Evolutionary conservation across 1,140 invertebrate species (phyloP).

Genomic region (Hyphantria cunea): DNA sequence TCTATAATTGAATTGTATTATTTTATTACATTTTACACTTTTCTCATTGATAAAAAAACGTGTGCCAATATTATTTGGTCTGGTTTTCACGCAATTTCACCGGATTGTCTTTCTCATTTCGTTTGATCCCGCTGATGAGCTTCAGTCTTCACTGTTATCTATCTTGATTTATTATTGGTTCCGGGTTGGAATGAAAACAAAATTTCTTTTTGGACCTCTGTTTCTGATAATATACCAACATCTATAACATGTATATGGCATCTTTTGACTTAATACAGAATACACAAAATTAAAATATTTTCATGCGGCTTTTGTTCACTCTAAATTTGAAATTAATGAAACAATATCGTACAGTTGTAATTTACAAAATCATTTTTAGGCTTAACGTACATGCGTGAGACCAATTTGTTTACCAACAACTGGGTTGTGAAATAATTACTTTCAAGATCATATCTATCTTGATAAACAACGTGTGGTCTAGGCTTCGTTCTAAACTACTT

Average conservation of each 20-base stretch:
- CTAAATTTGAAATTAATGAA: too few relatives aligned
- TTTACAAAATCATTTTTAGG: too few relatives aligned
- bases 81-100: conserved; percentile 1
- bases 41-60: conserved; percentile 1
- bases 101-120: background rate
- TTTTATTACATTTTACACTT: background rate
- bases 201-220: conserved; percentile 25
- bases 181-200: conserved; percentile 23
- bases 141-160: conserved; percentile 24
- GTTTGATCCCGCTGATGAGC: conserved; percentile 15
- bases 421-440: too few relatives aligned
- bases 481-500: too few relatives aligned
- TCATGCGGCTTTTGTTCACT: background rate
- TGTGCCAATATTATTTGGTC: background rate
- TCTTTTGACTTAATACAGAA: conserved; percentile 13
- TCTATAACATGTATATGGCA: conserved; percentile 15
- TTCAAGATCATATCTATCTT: too few relatives aligned
- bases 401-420: too few relatives aligned
- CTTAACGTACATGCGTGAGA: too few relatives aligned
- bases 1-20: conserved; percentile 11
- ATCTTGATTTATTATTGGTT: conserved; percentile 7
- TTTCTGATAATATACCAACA: conserved; percentile 22
- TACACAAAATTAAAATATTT: background rate
- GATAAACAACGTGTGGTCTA: too few relatives aligned
- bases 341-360: too few relatives aligned